A percentile compares a stretch with the other conserved stretches of the same genome.
These are phyloP conservation scores for Eulimnadia texana DNA, from an alignment of 1,140 invertebrate species.

Conservation along the genomic window DNA sequence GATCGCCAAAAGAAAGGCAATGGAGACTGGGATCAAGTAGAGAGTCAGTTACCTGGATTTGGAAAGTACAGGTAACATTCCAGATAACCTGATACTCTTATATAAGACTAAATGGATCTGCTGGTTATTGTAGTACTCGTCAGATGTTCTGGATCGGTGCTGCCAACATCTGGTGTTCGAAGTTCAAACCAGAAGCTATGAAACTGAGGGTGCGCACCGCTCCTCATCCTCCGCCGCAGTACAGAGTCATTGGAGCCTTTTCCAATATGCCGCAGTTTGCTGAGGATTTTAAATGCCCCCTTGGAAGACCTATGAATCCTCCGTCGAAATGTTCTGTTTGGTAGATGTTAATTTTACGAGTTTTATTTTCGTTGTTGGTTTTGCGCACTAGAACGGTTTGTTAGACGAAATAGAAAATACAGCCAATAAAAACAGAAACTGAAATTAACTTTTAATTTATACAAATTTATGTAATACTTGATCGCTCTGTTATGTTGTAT, in stretches of 20 bases:
- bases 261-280: conserved; percentile 40
- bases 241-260: conserved; percentile 37
- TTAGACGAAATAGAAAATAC: no score
- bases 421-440: no score
- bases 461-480: no score
- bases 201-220: conserved; percentile 14
- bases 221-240: conserved; percentile 26
- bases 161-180: conserved; percentile 46
- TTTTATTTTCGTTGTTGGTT: background rate
- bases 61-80: conserved; percentile 10
- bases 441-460: no score
- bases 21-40: conserved; percentile 49
- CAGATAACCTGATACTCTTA: background rate
- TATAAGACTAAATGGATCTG: background rate
- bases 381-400: no score
- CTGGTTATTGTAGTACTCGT: conserved; percentile 43
- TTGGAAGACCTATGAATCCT: conserved; percentile 23
- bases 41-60: conserved; percentile 5
- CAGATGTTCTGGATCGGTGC: conserved; percentile 83
- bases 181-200: conserved; percentile 17
- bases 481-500: no score
- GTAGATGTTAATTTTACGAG: conserved; percentile 19
- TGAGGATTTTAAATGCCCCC: conserved; percentile 35
- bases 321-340: conserved; percentile 23
- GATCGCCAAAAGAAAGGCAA: conserved; percentile 45